Base-by-base conservation (phyloP, 2,797 vertebrate genomes). In the Gallinago solitaria region DNA sequence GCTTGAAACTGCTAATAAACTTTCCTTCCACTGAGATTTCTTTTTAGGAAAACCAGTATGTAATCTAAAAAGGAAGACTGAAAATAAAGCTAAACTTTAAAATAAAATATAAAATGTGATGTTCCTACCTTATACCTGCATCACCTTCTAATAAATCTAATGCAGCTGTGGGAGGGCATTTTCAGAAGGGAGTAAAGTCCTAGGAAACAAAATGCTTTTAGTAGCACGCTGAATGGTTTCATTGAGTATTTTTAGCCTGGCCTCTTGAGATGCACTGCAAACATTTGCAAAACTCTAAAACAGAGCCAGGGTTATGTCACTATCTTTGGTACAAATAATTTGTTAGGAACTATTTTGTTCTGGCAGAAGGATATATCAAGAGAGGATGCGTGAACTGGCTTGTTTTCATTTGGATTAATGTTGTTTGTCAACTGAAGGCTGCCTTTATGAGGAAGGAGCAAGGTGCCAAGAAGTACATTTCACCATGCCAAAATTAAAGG, bases 171-270 rank as follows among this genome's bases (percentile, higher is more conserved):
- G 68, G 68, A 90, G 67, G 81, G 83, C 68, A 93, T 89, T 91
- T 95, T 88, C 83, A 90, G 83, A 93, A 83, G 71, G 56, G 79
- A 90, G 74, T 53, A 69, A 93, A 93, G 77, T 75, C 86, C 71
- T 65, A 94, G 83, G 93, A 94, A 95, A 96, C 71, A 95, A 95
- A 96, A 93, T 33, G 75, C 78, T 95, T 90, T 95, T 77, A 94
- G 96, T 57, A 96, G 83, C 95, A 93, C 43, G 48, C 63, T 96
- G 89, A 97, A 97, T 93, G 91, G 89, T 87, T 93, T 94, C 92
- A 97, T 94, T 96, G 95, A 96, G 79, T 95, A 94, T 96, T 96
- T 92, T 96, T 91, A 96, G 91, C 64, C 53, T 56, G 76, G 94
- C 85, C 86, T 96, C 90, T 91, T 83, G 93, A 95, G 95, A 95